A percentile compares a stretch with the other conserved stretches of the same genome.
These are phyloP conservation scores for Drosophila nannoptera DNA, from an alignment of 1,140 invertebrate species.

Conservation along the genomic window DNA sequence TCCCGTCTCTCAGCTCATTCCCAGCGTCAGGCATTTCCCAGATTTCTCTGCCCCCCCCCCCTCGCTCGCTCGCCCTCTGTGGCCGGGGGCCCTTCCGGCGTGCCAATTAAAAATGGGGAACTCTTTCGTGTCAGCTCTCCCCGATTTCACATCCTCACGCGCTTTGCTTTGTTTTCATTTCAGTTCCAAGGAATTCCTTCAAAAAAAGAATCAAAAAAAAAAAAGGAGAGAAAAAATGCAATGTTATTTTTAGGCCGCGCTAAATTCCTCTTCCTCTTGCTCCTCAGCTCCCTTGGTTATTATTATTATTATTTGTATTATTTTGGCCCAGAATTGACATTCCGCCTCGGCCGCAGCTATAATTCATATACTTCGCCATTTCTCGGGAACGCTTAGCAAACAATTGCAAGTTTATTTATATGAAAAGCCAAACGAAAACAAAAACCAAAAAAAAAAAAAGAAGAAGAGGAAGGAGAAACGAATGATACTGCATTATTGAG, in stretches of 20 bases:
- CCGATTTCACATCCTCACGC: constrained; percentile 29
- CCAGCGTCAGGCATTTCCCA: constrained; percentile 27
- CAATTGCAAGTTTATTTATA: no score
- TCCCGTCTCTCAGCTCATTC: constrained; percentile 8
- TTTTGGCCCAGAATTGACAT: no score
- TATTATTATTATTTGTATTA: no score
- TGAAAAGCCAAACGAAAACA: no score
- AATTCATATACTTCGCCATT: no score
- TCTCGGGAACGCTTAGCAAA: no score
- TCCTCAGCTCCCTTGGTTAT: no score
- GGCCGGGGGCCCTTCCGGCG: constrained; percentile 20
- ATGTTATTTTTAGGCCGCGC: constrained; percentile 63
- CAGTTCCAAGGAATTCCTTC: constrained; percentile 49
- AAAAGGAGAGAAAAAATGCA: constrained; percentile 26
- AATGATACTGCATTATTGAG: constrained; percentile 3
- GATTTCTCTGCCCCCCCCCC: constrained; percentile 46
- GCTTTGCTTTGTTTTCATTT: constrained; percentile 54
- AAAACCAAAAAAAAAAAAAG: no score
- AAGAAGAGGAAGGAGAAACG: no score
- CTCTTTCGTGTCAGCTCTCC: constrained; percentile 13
- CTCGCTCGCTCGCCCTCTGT: constrained; percentile 13
- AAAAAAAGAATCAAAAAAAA: constrained; percentile 15
- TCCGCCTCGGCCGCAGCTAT: no score
- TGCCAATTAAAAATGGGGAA: constrained; percentile 33
- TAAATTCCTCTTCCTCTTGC: constrained; percentile 28